Percentiles rank a stretch among this genome's conserved stretches.
Evolutionary conservation across 2,888 invertebrate species (phyloP).

Genomic region (Sycophila texana): DNA sequence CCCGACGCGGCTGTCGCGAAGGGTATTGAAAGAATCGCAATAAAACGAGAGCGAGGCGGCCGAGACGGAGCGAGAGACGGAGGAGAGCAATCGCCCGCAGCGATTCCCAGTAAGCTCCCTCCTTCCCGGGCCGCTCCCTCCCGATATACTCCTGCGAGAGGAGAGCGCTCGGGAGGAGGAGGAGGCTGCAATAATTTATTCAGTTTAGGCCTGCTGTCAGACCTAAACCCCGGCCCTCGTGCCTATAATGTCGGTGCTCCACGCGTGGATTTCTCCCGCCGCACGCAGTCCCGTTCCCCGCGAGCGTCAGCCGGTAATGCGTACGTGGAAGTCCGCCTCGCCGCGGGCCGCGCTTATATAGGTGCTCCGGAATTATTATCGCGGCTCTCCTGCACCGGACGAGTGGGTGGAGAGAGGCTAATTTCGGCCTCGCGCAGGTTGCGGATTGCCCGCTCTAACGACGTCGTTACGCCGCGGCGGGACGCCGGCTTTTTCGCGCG

Average conservation of each 20-base stretch:
- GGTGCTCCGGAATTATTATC: constrained; percentile 47
- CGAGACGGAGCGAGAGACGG: constrained; percentile 38
- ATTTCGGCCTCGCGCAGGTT: constrained; percentile 33
- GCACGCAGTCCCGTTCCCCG: constrained; percentile 23
- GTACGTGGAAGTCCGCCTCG: constrained; percentile 43
- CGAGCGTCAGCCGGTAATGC: constrained; percentile 44
- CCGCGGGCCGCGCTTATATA: constrained; percentile 39
- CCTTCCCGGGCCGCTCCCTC: constrained; percentile 38
- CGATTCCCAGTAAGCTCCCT: constrained; percentile 53
- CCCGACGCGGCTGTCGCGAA: constrained; percentile 12
- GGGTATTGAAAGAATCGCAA: constrained; percentile 53
- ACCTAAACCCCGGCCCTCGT: constrained; percentile 30
- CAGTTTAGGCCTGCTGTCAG: constrained; percentile 67
- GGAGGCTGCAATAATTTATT: constrained; percentile 71
- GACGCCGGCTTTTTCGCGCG: not conserved
- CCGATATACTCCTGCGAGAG: constrained; percentile 56
- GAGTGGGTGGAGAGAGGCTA: constrained; percentile 43
- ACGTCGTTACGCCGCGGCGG: constrained; percentile 37
- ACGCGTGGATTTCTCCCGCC: constrained; percentile 18
- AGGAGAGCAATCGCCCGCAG: constrained; percentile 53
- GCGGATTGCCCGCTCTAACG: constrained; percentile 7
- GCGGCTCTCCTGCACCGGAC: constrained; percentile 7
- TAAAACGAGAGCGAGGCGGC: constrained; percentile 50
- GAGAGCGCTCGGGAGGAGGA: constrained; percentile 6
- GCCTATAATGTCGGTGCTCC: constrained; percentile 13